These are phyloP conservation scores for Prosapia bicincta DNA, from an alignment of 2,888 invertebrate species.

Conservation along the genomic window DNA sequence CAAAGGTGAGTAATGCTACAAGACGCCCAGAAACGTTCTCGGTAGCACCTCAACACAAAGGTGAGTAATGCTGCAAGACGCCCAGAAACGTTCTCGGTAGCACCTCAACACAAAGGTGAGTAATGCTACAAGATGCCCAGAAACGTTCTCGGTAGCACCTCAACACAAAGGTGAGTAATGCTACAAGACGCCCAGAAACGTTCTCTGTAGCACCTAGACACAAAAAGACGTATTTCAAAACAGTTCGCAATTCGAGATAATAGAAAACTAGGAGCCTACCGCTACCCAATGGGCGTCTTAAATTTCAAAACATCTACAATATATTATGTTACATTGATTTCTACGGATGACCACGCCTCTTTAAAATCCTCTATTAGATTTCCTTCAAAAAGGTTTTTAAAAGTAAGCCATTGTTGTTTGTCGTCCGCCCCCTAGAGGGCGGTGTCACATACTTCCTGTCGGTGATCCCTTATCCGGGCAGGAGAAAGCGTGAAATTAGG, in stretches of 20 bases:
- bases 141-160: not conserved
- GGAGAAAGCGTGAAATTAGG: not conserved
- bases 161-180: too few relatives aligned
- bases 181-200: not conserved
- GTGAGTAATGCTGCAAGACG: not conserved
- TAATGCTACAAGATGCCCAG: not conserved
- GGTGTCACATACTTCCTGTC: slow-evolving; percentile 1
- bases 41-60: not conserved
- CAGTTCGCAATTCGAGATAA: not conserved
- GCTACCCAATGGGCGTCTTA: not conserved
- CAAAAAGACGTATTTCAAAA: not conserved
- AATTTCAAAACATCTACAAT: not conserved
- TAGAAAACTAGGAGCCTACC: not conserved
- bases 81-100: not conserved
- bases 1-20: not conserved
- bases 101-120: not conserved
- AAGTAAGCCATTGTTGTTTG: not conserved
- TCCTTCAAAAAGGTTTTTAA: not conserved
- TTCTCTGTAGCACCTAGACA: not conserved
- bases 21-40: not conserved
- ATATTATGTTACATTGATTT: not conserved
- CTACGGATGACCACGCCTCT: not conserved
- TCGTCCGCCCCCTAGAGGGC: not conserved
- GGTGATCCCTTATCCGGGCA: not conserved
- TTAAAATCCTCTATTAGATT: not conserved